These are phyloP conservation scores for Pelochelys cantorii DNA, from an alignment of 2,797 vertebrate genomes.

Conservation along the genomic window DNA sequence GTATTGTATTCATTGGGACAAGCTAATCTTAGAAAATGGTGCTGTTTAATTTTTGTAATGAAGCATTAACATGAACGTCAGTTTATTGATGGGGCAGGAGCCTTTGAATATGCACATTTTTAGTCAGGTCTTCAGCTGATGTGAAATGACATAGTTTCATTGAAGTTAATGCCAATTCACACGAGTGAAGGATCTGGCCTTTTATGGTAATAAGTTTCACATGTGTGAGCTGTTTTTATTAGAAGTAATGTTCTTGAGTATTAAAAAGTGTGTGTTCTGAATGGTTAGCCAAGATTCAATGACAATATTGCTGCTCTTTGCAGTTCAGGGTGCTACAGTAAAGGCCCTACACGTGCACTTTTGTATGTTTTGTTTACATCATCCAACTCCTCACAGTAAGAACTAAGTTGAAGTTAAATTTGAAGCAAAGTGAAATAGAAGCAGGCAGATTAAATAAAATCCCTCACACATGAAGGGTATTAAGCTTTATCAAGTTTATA, in stretches of 20 bases:
- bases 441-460: background rate
- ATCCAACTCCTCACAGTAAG: background rate
- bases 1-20: background rate
- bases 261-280: background rate
- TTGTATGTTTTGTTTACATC: rapidly evolving
- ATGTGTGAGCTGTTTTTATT: conserved; percentile 16
- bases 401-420: background rate
- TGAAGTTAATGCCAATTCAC: conserved; percentile 28
- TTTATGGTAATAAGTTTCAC: conserved; percentile 21
- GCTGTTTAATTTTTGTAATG: conserved; percentile 13
- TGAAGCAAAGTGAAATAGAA: background rate
- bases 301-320: background rate
- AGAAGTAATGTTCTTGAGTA: background rate
- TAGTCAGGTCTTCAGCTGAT: conserved; percentile 43
- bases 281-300: background rate
- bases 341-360: rapidly evolving
- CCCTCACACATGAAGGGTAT: background rate
- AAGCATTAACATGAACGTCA: conserved; percentile 24
- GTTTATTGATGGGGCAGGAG: background rate
- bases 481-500: background rate
- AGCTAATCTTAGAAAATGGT: background rate
- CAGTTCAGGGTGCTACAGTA: background rate
- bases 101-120: conserved; percentile 15
- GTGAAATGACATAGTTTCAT: conserved; percentile 16
- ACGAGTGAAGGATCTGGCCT: conserved; percentile 8